Percentiles rank a stretch among this genome's conserved stretches.
Evolutionary conservation across 2,113 vertebrate genomes (phyloP).

Genomic region (Odobenus rosmarus): DNA sequence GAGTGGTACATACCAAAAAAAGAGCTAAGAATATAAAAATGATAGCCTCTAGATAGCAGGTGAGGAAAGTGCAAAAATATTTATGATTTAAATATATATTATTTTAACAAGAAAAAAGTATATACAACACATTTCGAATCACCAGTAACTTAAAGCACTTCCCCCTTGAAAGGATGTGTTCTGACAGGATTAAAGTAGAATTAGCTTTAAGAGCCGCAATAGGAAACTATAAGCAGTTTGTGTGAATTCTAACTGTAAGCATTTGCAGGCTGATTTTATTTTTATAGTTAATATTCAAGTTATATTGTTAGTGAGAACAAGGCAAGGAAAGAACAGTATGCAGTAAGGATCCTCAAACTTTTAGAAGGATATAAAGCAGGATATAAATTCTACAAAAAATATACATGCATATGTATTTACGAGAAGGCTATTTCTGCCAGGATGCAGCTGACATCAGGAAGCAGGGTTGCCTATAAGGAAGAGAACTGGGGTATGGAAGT

Average conservation of each 20-base stretch:
- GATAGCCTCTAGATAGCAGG: not conserved
- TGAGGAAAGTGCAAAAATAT: not conserved
- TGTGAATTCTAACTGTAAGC: not conserved
- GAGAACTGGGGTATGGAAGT: not conserved
- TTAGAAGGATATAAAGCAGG: not conserved
- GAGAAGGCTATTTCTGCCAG: not conserved
- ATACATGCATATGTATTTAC: not conserved
- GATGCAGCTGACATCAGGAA: not conserved
- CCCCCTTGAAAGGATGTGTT: not conserved
- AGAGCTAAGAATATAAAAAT: not conserved
- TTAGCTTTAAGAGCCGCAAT: not conserved
- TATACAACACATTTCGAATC: not conserved
- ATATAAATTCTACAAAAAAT: not conserved
- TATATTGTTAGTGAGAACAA: not conserved
- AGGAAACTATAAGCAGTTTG: not conserved
- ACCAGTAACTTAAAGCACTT: not conserved
- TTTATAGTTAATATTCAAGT: constrained; percentile 1
- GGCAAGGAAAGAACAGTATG: not conserved
- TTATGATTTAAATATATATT: not conserved
- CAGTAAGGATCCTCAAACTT: no score
- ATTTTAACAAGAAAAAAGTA: not conserved
- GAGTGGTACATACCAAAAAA: not conserved
- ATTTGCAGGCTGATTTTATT: not conserved
- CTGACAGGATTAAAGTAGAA: not conserved
- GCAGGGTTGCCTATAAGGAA: not conserved